Percentiles rank a stretch among this genome's conserved stretches.
phyloP scores from a whole-genome alignment of 2,113 vertebrate genomes.

The Phrynocephalus versicolor region DNA sequence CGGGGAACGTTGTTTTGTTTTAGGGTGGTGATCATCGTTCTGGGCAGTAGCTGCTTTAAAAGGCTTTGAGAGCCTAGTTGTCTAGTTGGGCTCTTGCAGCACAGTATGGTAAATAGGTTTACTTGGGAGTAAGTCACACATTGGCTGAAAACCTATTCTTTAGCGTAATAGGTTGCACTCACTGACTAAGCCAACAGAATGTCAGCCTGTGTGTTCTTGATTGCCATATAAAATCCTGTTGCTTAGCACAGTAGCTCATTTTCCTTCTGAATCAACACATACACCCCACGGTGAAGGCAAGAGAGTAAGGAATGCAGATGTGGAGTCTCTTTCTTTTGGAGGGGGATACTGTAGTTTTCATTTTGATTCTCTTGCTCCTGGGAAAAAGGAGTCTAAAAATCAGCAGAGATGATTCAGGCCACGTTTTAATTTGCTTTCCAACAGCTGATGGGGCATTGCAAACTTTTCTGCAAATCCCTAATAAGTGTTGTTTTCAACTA shows the following conservation, averaged over 20 bases:
- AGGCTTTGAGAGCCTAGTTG: background rate
- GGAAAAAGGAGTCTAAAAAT: conserved; percentile 36
- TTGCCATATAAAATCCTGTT: no score
- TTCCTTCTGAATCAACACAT: background rate
- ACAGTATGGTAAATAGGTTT: background rate
- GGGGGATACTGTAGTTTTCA: conserved; percentile 8
- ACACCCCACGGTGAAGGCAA: conserved; percentile 2
- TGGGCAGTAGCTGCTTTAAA: background rate
- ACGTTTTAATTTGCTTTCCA: conserved; percentile 10
- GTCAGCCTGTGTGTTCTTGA: no score
- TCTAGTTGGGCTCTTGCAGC: no score
- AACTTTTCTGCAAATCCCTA: background rate
- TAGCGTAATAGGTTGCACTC: no score
- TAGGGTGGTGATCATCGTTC: background rate
- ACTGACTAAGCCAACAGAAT: no score
- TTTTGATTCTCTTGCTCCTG: conserved; percentile 6
- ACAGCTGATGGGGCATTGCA: background rate
- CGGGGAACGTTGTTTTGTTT: background rate
- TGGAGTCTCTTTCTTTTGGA: background rate
- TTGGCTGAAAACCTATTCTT: background rate
- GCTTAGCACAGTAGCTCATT: no score
- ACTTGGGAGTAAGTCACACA: background rate
- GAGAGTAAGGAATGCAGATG: background rate
- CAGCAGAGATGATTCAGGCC: background rate
- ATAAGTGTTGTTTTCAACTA: conserved; percentile 2